Evolutionary conservation across 1,140 invertebrate genomes (phyloP), one percentile per base, ranked within the genome.

Genomic region (Aphis craccivora): DNA sequence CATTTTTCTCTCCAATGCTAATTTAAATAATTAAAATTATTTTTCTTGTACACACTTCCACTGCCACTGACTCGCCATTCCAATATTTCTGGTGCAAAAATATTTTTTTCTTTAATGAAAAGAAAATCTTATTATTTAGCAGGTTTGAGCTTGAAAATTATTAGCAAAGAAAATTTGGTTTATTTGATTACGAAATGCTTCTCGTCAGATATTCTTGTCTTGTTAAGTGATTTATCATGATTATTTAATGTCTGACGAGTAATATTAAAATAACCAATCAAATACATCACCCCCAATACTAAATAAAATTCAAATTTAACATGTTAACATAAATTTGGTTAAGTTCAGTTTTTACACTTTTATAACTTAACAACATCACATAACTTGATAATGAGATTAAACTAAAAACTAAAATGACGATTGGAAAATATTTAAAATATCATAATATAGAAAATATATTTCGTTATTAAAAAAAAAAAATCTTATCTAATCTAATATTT

Each of bases 1-100:
- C 55, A 76, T 67, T 91, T 91, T 91, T 45, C 90, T n/a, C 90
- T 76, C 55, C 37, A 20, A 91, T 76, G 90, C 55, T 91, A 76
- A 91, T 91, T 76, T 76, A 45, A 67, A 91, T 89, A 91, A 91
- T 91, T 91, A 43, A 91, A 91, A 91, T 91, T 43, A 91, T 91
- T 60, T 90, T 91, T 91, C 30, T 22, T 23, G 18, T 53, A 14
- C n/a, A 37, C 48, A 51, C 87, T 51, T 88, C 48, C n/a, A 1
- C 23, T 25, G 11, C 25, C 30, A 20, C 45, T 35, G 20, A 20
- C 20, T 22, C n/a, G 20, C 51, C 35, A 30, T 53, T 89, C 87
- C 48, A n/a, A 91, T 91, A 67, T 22, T 91, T 67, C 40, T 76
- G 40, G 51, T 43, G 25, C 37, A 35, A 67, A 67, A 43, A 45